These are phyloP conservation scores for Lasioglossum calceatum DNA, from an alignment of 2,888 invertebrate species.

Conservation along the genomic window DNA sequence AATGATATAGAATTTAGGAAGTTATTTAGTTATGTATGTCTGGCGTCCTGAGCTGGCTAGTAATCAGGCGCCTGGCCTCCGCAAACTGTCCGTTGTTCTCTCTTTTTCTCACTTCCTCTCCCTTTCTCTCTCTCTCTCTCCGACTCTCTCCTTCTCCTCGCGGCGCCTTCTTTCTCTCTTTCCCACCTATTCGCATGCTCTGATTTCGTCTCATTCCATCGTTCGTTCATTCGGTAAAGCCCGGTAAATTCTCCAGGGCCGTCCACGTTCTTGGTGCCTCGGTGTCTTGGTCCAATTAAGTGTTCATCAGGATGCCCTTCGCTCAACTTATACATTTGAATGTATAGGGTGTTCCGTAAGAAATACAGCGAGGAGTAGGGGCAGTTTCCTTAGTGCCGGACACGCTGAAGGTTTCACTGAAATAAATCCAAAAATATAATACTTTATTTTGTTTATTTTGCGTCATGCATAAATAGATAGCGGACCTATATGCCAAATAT, in stretches of 20 bases:
- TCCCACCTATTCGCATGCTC: slow-evolving; percentile 29
- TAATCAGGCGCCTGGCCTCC: slow-evolving; percentile 75
- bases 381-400: not conserved
- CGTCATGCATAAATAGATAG: too few relatives aligned
- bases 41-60: slow-evolving; percentile 74
- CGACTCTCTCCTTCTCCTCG: slow-evolving; percentile 3
- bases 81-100: slow-evolving; percentile 58
- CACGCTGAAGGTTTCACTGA: not conserved
- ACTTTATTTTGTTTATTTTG: too few relatives aligned
- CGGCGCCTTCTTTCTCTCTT: slow-evolving; percentile 7
- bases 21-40: slow-evolving; percentile 76
- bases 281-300: slow-evolving; percentile 68
- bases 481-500: too few relatives aligned
- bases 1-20: slow-evolving; percentile 77
- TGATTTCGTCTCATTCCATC: slow-evolving; percentile 46
- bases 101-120: slow-evolving; percentile 21
- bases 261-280: slow-evolving; percentile 67
- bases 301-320: slow-evolving; percentile 66
- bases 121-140: slow-evolving; percentile 10
- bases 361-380: not conserved
- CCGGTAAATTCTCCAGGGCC: slow-evolving; percentile 70
- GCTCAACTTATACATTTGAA: slow-evolving; percentile 33
- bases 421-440: not conserved
- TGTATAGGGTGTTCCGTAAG: not conserved
- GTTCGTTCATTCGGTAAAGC: slow-evolving; percentile 61